Evolutionary conservation across 2,797 vertebrate genomes (phyloP), one percentile per base, ranked within the genome.

Genomic region (Syngnathus acus): DNA sequence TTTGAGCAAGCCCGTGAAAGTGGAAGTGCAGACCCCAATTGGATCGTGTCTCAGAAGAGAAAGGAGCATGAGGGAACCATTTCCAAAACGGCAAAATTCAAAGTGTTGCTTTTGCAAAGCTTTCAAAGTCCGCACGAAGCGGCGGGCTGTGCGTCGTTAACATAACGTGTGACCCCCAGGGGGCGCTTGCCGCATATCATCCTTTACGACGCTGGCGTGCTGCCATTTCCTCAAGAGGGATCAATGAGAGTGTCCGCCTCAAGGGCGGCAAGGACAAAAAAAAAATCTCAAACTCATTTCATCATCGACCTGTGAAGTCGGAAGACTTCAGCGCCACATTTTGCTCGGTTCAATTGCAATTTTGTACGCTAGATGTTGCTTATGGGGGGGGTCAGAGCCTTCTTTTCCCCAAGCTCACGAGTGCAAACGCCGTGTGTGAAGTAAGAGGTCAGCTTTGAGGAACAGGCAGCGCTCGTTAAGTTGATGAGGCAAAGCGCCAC

Each of bases 1-100:
- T 80, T 68, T 72, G 73, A 79, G 79, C 77, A 60, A 19, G 71
- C 70, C 6, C 71, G 71, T 79, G 66, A n/a, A 39, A 65, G 62
- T 64, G 68, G 62, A 58, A 68, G 65, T 38, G 61, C 10, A 9
- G n/a, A 50, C 37, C 1, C 48, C 14, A 50, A 47, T 17, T 19
- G 14, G 3, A 45, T 63, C 61, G 37, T 32, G 43, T 48, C 43
- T 63, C 45, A 8, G 16, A 50, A 64, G 38, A 42, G 19, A 42
- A 19, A 61, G 21, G 39, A 61, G 9, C 59, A 40, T 4, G 38
- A 11, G 10, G 59, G 14, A 39, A 39, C 17, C 32, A 19, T 59
- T 11, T n/a, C n/a, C 11, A 40, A 59, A 19, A 38, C 1, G 23
- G 13, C 54, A 32, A 26, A 32, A 57, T 32, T 32, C 2, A 7